phyloP scores from a whole-genome alignment of 2,888 invertebrate species.

The Cataglyphis livida region DNA sequence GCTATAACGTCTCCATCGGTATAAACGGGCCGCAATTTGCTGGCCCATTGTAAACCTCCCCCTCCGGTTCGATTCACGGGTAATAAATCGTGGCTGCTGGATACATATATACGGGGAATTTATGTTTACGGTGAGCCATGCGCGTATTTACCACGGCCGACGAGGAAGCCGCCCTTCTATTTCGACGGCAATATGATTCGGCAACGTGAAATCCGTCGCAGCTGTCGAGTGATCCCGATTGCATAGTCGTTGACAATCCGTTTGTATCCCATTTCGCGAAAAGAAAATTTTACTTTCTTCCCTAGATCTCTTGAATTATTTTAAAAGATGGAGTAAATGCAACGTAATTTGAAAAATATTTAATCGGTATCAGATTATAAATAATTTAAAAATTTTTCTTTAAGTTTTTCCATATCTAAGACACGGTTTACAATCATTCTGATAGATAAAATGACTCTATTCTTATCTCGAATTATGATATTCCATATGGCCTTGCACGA shows the following conservation, averaged over 20 bases:
- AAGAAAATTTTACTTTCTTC: background rate
- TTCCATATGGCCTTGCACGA: background rate
- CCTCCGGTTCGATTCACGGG: slow-evolving; percentile 73
- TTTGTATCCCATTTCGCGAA: slow-evolving; percentile 2
- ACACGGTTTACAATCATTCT: background rate
- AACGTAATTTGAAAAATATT: background rate
- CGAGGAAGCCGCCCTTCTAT: slow-evolving; percentile 37
- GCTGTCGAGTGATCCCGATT: slow-evolving; percentile 27
- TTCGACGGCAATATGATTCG: slow-evolving; percentile 1
- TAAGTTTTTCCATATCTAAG: background rate
- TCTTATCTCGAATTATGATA: background rate
- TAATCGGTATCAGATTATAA: background rate
- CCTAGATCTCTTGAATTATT: background rate
- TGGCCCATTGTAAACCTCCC: slow-evolving; percentile 79
- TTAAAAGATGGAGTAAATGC: background rate
- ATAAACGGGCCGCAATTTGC: slow-evolving; percentile 80
- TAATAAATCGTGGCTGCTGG: slow-evolving; percentile 76
- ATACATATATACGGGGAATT: slow-evolving; percentile 69
- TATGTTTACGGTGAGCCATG: slow-evolving; percentile 69
- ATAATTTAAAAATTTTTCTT: background rate
- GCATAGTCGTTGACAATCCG: slow-evolving; percentile 25
- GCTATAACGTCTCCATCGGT: slow-evolving; percentile 80
- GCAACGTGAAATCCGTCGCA: slow-evolving; percentile 60
- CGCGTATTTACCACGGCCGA: slow-evolving; percentile 56
- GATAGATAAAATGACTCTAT: background rate